Base-by-base conservation (phyloP, 2,113 vertebrate species). In the Todiramphus chloris region DNA sequence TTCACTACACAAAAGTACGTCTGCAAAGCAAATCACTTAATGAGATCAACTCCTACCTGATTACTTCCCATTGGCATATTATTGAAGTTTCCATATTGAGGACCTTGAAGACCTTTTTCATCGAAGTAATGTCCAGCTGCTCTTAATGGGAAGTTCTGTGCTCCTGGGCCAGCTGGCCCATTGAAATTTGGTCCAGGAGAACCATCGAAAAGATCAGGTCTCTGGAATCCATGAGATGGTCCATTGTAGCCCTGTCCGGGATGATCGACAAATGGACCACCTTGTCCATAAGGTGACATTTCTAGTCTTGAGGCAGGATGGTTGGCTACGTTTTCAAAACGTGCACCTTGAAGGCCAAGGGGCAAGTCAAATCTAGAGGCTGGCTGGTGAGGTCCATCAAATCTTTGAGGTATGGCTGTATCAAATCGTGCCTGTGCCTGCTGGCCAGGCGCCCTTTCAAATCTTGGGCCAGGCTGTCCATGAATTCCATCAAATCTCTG, bases 401-500 rank as follows among this genome's bases (percentile, higher is more conserved):
- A 98, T 93, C 98, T 97, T 55, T 98, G 98, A 97, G 98, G 98
- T 92, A 98, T 96, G 76, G 97, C 93, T 94, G 98, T 92, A 95
- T 98, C 98, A 94, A 98, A 98, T 91, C 98, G 97, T 76, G 98
- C 85, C 59, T 98, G 98, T 74, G 93, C 98, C 95, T 98, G 98
- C 2, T 98, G 98, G 39, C 97, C 97, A 70, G 98, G 93, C 8
- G 98, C 97, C 77, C 98, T 97, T 96, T 98, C 98, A 97, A 98
- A 97, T 73, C 98, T 97, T 70, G 98, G 97, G 73, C 98, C 98
- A 82, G 98, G 98, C 58, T 98, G 98, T 64, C 98, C 98, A 66
- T 99, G 98, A 70, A 98, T 96, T 87, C 98, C 98, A 62, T 99
- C 98, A 59, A 98, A 99, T 89, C 99, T 97, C 74, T 86, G 98